These are phyloP conservation scores for Microctonus brassicae DNA, from an alignment of 2,888 invertebrate genomes.

Conservation along the genomic window DNA sequence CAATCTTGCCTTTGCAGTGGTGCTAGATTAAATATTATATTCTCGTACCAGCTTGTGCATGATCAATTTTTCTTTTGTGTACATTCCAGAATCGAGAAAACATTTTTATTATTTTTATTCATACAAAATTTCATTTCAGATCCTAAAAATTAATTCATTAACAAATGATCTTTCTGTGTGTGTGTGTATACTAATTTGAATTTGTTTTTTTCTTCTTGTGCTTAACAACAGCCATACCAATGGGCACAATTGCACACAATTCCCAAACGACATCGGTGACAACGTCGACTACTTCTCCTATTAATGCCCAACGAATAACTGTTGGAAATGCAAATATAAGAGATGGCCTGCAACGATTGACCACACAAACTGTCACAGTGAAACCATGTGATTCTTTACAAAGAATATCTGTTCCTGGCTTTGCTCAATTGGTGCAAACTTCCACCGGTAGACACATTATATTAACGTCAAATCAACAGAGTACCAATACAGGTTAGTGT, in stretches of 20 bases:
- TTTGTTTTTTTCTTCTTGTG: constrained; percentile 29
- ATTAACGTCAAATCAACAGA: constrained; percentile 72
- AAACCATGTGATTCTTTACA: constrained; percentile 68
- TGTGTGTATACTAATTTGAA: not conserved
- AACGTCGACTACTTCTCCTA: constrained; percentile 56
- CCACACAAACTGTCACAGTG: constrained; percentile 65
- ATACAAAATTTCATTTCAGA: constrained; percentile 1
- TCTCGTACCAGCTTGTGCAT: constrained; percentile 64
- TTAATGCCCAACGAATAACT: constrained; percentile 68
- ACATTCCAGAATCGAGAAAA: constrained; percentile 52
- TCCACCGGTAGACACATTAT: constrained; percentile 79
- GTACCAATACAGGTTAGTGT: constrained; percentile 62
- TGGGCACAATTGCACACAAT: constrained; percentile 66
- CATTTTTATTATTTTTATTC: constrained; percentile 25
- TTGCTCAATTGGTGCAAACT: constrained; percentile 81
- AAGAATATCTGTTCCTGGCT: constrained; percentile 65
- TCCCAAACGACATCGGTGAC: constrained; percentile 56
- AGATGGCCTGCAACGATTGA: constrained; percentile 61
- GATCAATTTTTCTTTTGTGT: constrained; percentile 42
- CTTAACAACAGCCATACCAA: constrained; percentile 69
- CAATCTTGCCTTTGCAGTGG: constrained; percentile 58
- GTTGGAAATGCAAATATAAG: constrained; percentile 61
- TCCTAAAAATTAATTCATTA: constrained; percentile 5
- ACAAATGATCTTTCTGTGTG: not conserved
- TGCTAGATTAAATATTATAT: constrained; percentile 58